Conservation (phyloP, 2,888 invertebrate species). For the Agonopterix subpropinquella region DNA sequence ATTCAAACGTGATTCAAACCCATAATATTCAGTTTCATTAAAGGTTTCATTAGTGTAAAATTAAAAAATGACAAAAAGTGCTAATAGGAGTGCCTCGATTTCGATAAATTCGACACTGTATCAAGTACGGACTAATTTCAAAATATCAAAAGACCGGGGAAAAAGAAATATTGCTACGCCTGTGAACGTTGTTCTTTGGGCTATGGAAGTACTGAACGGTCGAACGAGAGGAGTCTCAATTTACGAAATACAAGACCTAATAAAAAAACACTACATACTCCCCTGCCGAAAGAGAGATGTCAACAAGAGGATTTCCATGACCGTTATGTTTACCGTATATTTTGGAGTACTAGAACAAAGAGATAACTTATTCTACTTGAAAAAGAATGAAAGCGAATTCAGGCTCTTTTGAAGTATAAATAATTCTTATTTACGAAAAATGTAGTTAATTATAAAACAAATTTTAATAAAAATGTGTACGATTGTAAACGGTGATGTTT, state of each 20-base stretch:
- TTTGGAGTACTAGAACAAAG: constrained; percentile 35
- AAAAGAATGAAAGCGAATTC: constrained; percentile 4
- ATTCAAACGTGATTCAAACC: no score
- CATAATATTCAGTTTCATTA: no score
- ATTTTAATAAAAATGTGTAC: no score
- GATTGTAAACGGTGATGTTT: no score
- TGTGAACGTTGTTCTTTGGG: constrained; percentile 42
- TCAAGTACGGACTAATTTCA: constrained; percentile 26
- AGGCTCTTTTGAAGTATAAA: no score
- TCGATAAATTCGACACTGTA: constrained; percentile 26
- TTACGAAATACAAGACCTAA: constrained; percentile 28
- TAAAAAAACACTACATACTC: constrained; percentile 36
- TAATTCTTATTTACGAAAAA: no score
- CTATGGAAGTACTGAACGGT: constrained; percentile 37
- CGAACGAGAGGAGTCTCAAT: constrained; percentile 29
- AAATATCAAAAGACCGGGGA: constrained; percentile 23
- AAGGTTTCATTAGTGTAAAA: not conserved
- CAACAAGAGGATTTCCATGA: constrained; percentile 34
- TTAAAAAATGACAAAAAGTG: constrained; percentile 19
- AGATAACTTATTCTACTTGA: constrained; percentile 29
- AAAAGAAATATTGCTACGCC: constrained; percentile 24
- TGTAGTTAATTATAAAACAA: no score
- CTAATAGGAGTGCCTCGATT: constrained; percentile 19
- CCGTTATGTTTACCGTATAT: constrained; percentile 32
- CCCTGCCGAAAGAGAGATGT: constrained; percentile 32